Evolutionary conservation across 2,797 vertebrate species (phyloP).

Genomic region (Psittacula echo): DNA sequence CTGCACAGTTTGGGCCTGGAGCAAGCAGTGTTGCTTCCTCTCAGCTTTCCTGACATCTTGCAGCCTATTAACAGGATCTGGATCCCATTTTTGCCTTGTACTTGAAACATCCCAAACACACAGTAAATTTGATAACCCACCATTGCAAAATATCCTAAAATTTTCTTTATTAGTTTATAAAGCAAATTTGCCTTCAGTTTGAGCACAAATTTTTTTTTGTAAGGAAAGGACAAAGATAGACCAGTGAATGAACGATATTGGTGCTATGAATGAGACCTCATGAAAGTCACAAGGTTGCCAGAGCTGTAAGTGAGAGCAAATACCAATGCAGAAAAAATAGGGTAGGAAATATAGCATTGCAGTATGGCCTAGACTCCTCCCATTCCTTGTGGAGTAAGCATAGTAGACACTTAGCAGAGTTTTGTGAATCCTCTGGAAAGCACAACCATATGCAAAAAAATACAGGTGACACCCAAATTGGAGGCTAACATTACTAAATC

Average conservation of each 20-base stretch:
- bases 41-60: no score
- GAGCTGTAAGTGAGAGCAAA: neutral
- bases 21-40: no score
- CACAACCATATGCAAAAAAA: neutral
- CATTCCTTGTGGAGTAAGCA: no score
- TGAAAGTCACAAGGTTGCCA: neutral
- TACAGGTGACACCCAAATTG: neutral
- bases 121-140: rapidly evolving
- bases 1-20: no score
- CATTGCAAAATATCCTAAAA: rapidly evolving
- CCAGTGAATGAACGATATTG: rapidly evolving
- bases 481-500: rapidly evolving
- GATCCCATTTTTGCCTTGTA: neutral
- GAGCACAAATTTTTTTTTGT: neutral
- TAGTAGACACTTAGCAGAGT: neutral
- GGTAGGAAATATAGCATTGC: rapidly evolving
- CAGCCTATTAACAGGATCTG: no score
- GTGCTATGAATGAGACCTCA: rapidly evolving
- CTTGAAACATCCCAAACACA: neutral
- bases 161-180: neutral
- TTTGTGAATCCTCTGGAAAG: neutral
- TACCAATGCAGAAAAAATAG: neutral
- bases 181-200: neutral
- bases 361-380: neutral
- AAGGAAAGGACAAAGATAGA: neutral